Base-by-base conservation (phyloP, 2,888 invertebrate genomes). In the Morpho deidamia region DNA sequence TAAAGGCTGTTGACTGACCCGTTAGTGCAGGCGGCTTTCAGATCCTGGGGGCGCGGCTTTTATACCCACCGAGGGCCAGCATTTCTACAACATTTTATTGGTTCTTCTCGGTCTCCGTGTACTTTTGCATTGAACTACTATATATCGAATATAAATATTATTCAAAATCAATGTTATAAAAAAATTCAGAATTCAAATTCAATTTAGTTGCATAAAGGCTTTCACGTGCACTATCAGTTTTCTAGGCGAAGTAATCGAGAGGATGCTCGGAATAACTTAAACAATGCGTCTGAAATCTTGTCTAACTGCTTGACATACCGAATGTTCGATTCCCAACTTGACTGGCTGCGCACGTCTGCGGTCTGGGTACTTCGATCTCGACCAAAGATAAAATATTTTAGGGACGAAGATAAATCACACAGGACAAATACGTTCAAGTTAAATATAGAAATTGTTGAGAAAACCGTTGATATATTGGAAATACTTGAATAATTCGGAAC, bases 211-310 rank as follows among this genome's bases (percentile, higher is more conserved):
- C 23, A 23, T 23, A 23, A 23, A 23, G 23, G 23, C 23, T 23
- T 23, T 23, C 23, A 23, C 75, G 78, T 75, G 58, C 37, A 57
- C 37, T 60, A 53, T 66, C 63, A 67, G 73, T 72, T 78, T 75
- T 69, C 71, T 64, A 70, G 65, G 60, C 60, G 71, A 74, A 76
- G 71, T 71, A 70, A 78, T 70, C 72, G 65, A 68, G 61, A 67
- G 69, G 71, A 81, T 83, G 76, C 75, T 72, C 63, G 69, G 76
- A 80, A 85, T 86, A 83, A 79, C 83, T 81, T 73, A 76, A 74
- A 82, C 81, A 83, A 83, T 83, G 81, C 80, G 84, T 85, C 85
- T 85, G 85, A 85, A 84, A 85, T 83, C 83, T 85, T 83, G 81
- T 81, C 81, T 78, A 81, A 84, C 79, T 81, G 83, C 76, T 70